These are phyloP conservation scores for Epinephelus lanceolatus DNA, from an alignment of 2,113 vertebrate genomes.

Conservation along the genomic window DNA sequence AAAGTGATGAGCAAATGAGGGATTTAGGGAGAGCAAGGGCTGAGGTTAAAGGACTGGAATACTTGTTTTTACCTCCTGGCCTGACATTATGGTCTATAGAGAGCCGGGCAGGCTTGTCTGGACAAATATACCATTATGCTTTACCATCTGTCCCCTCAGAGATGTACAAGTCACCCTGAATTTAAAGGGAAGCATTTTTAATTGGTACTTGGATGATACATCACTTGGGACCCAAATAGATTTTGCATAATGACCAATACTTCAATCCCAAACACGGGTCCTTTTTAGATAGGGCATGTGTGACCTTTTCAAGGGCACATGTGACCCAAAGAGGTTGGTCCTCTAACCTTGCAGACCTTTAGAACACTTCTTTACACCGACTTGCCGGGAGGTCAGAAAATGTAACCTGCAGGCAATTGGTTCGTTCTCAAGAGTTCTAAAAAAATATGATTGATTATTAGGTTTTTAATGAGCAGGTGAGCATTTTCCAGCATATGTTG, in stretches of 20 bases:
- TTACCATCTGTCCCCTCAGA: constrained; percentile 73
- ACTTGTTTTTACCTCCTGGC: constrained; percentile 54
- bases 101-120: constrained; percentile 47
- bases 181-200: constrained; percentile 68
- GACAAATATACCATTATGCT: constrained; percentile 68
- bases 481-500: constrained; percentile 50
- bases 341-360: constrained; percentile 68
- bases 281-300: constrained; percentile 27
- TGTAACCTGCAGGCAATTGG: constrained; percentile 54
- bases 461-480: constrained; percentile 74
- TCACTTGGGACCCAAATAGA: constrained; percentile 66
- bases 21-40: constrained; percentile 49
- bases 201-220: constrained; percentile 66
- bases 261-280: constrained; percentile 47
- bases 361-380: constrained; percentile 15
- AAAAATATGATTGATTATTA: constrained; percentile 75
- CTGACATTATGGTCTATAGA: constrained; percentile 63
- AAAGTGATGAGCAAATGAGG: constrained; percentile 56
- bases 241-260: constrained; percentile 72
- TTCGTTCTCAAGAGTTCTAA: constrained; percentile 50
- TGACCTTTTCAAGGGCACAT: constrained; percentile 50
- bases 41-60: constrained; percentile 51
- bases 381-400: constrained; percentile 53
- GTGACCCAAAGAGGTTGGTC: constrained; percentile 62
- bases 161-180: constrained; percentile 54